Conservation (phyloP, 2,888 invertebrate species). For the Oligia fasciuncula region DNA sequence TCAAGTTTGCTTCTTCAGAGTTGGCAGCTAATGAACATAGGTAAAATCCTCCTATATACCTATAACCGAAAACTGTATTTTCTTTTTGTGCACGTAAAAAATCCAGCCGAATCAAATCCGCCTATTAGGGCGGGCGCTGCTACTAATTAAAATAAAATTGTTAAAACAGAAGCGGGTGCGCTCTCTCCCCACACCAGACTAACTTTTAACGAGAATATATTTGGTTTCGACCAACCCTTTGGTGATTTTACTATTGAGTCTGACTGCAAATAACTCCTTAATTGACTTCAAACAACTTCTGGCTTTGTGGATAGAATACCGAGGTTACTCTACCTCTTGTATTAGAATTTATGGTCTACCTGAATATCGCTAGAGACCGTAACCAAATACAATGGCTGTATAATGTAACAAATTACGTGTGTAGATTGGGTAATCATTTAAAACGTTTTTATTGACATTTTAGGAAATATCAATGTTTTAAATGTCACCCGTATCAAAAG, state of each 20-base stretch:
- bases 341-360: constrained; percentile 60
- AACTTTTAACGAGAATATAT: constrained; percentile 90
- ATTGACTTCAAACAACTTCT: constrained; percentile 89
- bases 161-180: constrained; percentile 83
- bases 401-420: constrained; percentile 38
- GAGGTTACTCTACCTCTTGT: constrained; percentile 69
- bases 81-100: constrained; percentile 69
- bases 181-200: constrained; percentile 79
- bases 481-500: constrained; percentile 23
- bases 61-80: constrained; percentile 43
- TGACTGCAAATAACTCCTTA: constrained; percentile 89
- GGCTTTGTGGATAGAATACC: constrained; percentile 80
- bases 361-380: constrained; percentile 60
- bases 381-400: constrained; percentile 44
- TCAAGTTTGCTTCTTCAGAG: constrained; percentile 10
- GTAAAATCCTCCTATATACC: constrained; percentile 8
- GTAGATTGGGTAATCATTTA: constrained; percentile 32
- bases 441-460: constrained; percentile 26
- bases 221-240: constrained; percentile 89
- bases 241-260: constrained; percentile 89
- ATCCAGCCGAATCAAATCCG: constrained; percentile 81
- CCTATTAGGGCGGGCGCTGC: constrained; percentile 83
- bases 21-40: constrained; percentile 33
- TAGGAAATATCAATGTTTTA: constrained; percentile 8
- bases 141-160: constrained; percentile 90